Evolutionary conservation across 2,113 vertebrate species (phyloP).

Genomic region (Miniopterus natalensis): DNA sequence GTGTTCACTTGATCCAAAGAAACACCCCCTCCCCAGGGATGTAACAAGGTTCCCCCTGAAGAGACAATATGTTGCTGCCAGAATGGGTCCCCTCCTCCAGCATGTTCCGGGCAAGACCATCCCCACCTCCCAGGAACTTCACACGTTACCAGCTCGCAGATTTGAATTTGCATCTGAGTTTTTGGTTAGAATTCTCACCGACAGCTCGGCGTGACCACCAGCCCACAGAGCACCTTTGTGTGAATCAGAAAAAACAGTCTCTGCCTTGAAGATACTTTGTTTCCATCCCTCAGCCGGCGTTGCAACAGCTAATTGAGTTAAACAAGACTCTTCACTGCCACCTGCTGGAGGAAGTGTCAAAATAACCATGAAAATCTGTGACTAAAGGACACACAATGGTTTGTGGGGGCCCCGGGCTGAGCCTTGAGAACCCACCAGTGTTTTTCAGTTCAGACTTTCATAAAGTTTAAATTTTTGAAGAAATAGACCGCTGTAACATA

Average conservation of each 20-base stretch:
- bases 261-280: not conserved
- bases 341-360: not conserved
- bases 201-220: no score
- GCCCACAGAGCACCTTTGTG: not conserved
- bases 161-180: not conserved
- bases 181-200: not conserved
- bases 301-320: not conserved
- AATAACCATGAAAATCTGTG: not conserved
- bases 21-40: not conserved
- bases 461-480: not conserved
- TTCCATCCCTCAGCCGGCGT: not conserved
- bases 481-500: not conserved
- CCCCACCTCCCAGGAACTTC: no score
- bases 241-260: not conserved
- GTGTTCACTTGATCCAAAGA: not conserved
- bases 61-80: not conserved
- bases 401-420: not conserved
- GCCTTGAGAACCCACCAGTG: not conserved
- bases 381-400: not conserved
- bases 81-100: not conserved
- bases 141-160: no score
- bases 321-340: not conserved
- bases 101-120: no score
- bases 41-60: not conserved
- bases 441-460: constrained; percentile 23